Conservation (phyloP, 2,888 invertebrate species). For the Electrophaes corylata region DNA sequence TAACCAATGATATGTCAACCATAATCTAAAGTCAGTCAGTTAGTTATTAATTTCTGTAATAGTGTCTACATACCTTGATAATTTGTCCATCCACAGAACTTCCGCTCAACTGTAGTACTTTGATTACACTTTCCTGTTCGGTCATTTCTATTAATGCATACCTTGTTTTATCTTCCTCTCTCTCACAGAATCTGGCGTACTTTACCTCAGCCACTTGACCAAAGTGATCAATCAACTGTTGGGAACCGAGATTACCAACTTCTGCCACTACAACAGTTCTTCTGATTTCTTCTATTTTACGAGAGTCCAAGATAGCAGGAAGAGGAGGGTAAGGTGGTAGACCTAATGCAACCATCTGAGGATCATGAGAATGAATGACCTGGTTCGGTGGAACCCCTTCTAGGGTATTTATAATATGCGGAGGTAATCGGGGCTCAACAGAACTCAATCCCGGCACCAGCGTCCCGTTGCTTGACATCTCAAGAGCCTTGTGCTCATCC, state of each 20-base stretch:
- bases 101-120: conserved; percentile 94
- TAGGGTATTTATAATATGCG: conserved; percentile 94
- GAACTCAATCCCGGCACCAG: conserved; percentile 93
- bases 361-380: conserved; percentile 95
- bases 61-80: conserved; percentile 67
- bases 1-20: too few species aligned
- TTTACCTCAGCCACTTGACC: conserved; percentile 96
- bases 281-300: conserved; percentile 97
- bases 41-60: too few species aligned
- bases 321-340: conserved; percentile 96
- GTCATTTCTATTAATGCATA: conserved; percentile 97
- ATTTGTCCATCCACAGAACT: conserved; percentile 89
- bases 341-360: conserved; percentile 91
- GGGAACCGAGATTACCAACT: conserved; percentile 88
- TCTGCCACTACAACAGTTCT: conserved; percentile 95
- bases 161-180: conserved; percentile 89
- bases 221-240: conserved; percentile 95
- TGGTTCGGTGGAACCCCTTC: conserved; percentile 93
- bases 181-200: conserved; percentile 95
- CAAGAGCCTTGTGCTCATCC: conserved; percentile 96
- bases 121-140: conserved; percentile 94
- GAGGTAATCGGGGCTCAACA: conserved; percentile 93
- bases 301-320: conserved; percentile 93
- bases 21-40: too few species aligned
- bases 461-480: conserved; percentile 95